These are phyloP conservation scores for Plutomurus gul DNA, from an alignment of 1,140 invertebrate genomes.

Conservation along the genomic window DNA sequence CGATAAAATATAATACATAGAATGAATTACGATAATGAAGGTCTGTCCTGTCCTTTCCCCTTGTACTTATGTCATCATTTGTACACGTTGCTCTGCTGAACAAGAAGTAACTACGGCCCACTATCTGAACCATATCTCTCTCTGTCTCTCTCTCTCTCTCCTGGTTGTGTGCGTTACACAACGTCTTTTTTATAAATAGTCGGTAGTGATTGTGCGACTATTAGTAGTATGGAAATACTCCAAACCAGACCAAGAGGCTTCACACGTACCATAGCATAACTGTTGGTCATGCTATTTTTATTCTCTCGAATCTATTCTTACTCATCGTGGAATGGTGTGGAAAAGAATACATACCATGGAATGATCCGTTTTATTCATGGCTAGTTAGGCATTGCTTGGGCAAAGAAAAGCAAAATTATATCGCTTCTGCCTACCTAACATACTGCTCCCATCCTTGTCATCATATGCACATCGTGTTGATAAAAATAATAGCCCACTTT, in stretches of 20 bases:
- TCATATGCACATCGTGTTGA: too few relatives aligned
- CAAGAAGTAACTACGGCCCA: too few relatives aligned
- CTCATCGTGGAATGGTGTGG: slow-evolving; percentile 5
- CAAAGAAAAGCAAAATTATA: too few relatives aligned
- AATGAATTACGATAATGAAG: slow-evolving; percentile 2
- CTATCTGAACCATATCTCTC: too few relatives aligned
- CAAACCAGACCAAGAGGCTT: not conserved
- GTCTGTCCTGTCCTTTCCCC: not conserved
- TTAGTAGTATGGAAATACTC: not conserved
- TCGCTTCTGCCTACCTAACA: too few relatives aligned
- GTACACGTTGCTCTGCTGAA: too few relatives aligned
- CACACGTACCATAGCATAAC: not conserved
- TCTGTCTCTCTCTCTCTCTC: slow-evolving; percentile 3
- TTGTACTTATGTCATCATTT: slow-evolving; percentile 6
- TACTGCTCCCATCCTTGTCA: too few relatives aligned
- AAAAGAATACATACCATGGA: not conserved
- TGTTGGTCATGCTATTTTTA: slow-evolving; percentile 35
- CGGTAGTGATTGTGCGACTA: not conserved
- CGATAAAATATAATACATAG: slow-evolving; percentile 8
- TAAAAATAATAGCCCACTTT: too few relatives aligned
- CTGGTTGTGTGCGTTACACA: not conserved
- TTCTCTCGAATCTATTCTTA: slow-evolving; percentile 29
- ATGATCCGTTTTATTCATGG: slow-evolving; percentile 19
- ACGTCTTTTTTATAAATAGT: slow-evolving; percentile 13
- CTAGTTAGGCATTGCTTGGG: too few relatives aligned